Evolutionary conservation across 1,140 invertebrate genomes (phyloP).

Genomic region (Drosophila quadrilineata): DNA sequence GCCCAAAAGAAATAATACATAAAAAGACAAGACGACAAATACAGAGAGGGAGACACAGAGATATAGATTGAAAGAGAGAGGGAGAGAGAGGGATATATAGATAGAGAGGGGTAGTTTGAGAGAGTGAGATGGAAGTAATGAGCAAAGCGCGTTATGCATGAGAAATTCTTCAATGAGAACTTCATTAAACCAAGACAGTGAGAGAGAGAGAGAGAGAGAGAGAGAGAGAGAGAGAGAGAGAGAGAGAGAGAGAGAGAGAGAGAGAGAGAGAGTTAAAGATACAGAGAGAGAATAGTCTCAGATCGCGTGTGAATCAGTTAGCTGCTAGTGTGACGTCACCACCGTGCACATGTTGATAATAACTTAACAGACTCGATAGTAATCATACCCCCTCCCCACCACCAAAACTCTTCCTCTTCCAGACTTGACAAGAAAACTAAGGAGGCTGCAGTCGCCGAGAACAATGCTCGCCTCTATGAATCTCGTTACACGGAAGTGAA

Average conservation of each 20-base stretch:
- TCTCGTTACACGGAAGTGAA: conserved; percentile 87
- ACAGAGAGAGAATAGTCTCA: background rate
- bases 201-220: background rate
- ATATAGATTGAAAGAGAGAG: background rate
- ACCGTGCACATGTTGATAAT: conserved; percentile 37
- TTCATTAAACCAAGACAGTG: too few species aligned
- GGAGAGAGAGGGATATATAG: background rate
- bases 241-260: background rate
- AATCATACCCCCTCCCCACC: background rate
- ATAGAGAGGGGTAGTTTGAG: background rate
- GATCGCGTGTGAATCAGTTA: conserved; percentile 40
- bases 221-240: background rate
- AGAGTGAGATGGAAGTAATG: background rate
- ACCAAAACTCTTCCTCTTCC: background rate
- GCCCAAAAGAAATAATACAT: conserved; percentile 55
- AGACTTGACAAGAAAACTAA: conserved; percentile 92
- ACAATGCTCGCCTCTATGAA: conserved; percentile 87
- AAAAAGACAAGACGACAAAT: background rate
- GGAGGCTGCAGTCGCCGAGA: conserved; percentile 88
- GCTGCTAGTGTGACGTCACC: conserved; percentile 54
- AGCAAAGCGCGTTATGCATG: background rate
- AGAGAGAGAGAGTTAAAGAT: background rate
- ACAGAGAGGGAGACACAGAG: background rate
- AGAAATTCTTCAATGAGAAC: too few species aligned
- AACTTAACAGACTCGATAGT: too few species aligned